Evolutionary conservation across 2,888 invertebrate genomes (phyloP), one percentile per base, ranked within the genome.

Genomic region (Drosophila paramelanica): DNA sequence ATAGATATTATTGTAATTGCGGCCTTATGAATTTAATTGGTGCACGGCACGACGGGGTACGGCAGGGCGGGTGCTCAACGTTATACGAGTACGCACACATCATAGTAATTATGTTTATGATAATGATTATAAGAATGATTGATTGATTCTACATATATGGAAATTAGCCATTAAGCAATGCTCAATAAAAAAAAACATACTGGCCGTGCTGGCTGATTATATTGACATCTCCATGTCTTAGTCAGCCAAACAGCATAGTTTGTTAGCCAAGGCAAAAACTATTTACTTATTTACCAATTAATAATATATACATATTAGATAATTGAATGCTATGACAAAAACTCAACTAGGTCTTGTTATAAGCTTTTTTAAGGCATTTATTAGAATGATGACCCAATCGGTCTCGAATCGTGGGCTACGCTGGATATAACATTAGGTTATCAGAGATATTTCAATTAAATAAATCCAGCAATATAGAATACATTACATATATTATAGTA

Each of bases 1-100:
- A 27, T 56, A 66, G 36, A 69, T 64, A 66, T 46, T 62, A 60
- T 55, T 60, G 50, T 65, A 53, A 42, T 42, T 53, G 75, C 72
- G 76, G 76, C 75, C 76, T 72, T 76, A 76, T 49, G 72, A 76
- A 76, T 75, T 75, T 75, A 75, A 67, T 41, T 62, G 47, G 59
- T 68, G 53, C 60, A 27, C 31, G 31, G 45, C 49, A 41, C 51
- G 25, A 2, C 10, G 38, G 33, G 17, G 7, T 5, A 14, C 31
- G 31, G 47, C 53, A 27, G 57, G 69, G 36, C 47, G n/a, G 11
- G 33, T 56, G 46, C 23, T 33, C 14, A 27, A 53, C 52, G 46
- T 52, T 61, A 59, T 53, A 53, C 58, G 49, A 46, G 55, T 67
- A 57, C 46, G 33, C 36, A 64, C 39, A 46, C 38, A 47, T 41